Evolutionary conservation across 2,888 invertebrate species (phyloP).

Genomic region (Stictocephala bisonia): DNA sequence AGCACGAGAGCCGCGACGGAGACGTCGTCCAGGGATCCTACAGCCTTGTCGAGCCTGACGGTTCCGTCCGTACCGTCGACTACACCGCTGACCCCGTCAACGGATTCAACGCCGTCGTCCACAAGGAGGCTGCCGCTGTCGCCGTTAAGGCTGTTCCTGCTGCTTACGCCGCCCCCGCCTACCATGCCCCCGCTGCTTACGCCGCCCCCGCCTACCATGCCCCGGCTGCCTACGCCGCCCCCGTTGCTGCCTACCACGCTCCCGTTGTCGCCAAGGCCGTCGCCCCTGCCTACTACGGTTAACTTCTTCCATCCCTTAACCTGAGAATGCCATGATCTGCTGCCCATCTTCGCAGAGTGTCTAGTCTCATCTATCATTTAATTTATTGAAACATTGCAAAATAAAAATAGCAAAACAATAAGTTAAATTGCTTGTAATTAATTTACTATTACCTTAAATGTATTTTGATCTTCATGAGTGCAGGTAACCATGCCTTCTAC

Average conservation of each 20-base stretch:
- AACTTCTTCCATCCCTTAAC: constrained; percentile 19
- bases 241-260: constrained; percentile 53
- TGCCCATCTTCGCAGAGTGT: constrained; percentile 29
- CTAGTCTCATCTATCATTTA: constrained; percentile 27
- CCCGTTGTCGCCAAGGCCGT: constrained; percentile 54
- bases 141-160: constrained; percentile 56
- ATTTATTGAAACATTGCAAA: constrained; percentile 35
- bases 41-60: no score
- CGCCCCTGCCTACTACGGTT: constrained; percentile 50
- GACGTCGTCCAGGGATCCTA: constrained; percentile 70
- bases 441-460: no score
- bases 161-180: constrained; percentile 55
- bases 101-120: constrained; percentile 61
- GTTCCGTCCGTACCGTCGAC: no score
- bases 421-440: no score
- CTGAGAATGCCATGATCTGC: constrained; percentile 42
- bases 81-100: constrained; percentile 69
- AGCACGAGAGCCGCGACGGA: constrained; percentile 68
- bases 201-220: constrained; percentile 59
- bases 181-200: constrained; percentile 58
- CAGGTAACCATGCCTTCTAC: no score
- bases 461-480: no score
- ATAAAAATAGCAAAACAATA: constrained; percentile 37
- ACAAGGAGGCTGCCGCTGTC: constrained; percentile 59
- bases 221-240: constrained; percentile 52